Base-by-base conservation (phyloP, 2,888 invertebrate species). In the Pseudanteris insignis region DNA sequence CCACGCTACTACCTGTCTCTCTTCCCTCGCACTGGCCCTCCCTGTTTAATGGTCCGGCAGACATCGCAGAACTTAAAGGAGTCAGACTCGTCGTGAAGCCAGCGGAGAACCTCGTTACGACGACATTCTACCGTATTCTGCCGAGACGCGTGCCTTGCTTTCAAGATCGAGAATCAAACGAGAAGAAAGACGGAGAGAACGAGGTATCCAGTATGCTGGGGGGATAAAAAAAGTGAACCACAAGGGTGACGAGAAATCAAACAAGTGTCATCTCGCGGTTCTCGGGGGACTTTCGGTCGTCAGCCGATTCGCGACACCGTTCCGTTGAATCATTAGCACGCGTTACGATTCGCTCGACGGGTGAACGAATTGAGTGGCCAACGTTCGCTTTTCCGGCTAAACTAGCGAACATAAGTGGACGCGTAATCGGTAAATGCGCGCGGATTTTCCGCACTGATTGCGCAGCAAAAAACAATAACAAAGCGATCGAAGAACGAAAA, bases 71-170 rank as follows among this genome's bases (percentile, higher is more conserved):
- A n/a, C n/a, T n/a, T n/a, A n/a, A n/a, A n/a, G n/a, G n/a, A n/a
- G n/a, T n/a, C 43, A 53, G 55, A 63, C 48, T 34, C 50, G 54
- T 32, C 41, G 38, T 14, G 65, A 61, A 68, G 55, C 67, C 67
- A 63, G 54, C 63, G 6, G 72, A 70, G 73, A 73, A 71, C 75
- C 77, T 79, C 77, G 78, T 79, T 79, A 79, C 77, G 76, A 74
- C 75, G 78, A 73, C 78, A 78, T 79, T 79, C 78, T 78, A 70
- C 72, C 68, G 70, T 66, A 53, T 44, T 53, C 72, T 66, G 69
- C 66, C 69, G 70, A 73, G 76, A 78, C 79, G 79, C 79, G 79
- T 79, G 79, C 77, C 78, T 76, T 78, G 79, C 79, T 75, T 79
- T 74, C 76, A 68, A 74, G 78, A 79, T 79, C 74, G 75, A 67